phyloP scores from a whole-genome alignment of 2,113 vertebrate species.

The Nibea coibor region DNA sequence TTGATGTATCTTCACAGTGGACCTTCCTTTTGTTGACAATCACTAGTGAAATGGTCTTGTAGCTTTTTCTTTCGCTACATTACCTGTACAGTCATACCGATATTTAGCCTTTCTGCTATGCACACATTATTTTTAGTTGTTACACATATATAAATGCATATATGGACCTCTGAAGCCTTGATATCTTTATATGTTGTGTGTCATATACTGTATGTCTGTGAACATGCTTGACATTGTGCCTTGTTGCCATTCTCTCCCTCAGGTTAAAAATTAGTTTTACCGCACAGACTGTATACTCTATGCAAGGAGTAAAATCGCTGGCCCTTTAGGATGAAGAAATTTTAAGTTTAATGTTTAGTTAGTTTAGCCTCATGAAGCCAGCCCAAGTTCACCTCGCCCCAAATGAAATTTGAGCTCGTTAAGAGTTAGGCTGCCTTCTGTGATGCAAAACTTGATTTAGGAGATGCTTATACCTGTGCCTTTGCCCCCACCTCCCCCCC shows the following conservation, averaged over 20 bases:
- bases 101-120: constrained; percentile 45
- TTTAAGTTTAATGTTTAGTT: constrained; percentile 40
- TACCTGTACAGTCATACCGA: constrained; percentile 28
- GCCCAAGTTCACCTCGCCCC: constrained; percentile 23
- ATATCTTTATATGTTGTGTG: constrained; percentile 53
- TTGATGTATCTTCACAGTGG: constrained; percentile 34
- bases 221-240: constrained; percentile 65
- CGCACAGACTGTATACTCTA: constrained; percentile 58
- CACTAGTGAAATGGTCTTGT: constrained; percentile 52
- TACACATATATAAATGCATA: constrained; percentile 41
- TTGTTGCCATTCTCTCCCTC: constrained; percentile 76
- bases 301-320: constrained; percentile 57
- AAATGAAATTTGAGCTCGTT: constrained; percentile 10
- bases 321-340: constrained; percentile 50
- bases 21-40: constrained; percentile 71
- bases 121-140: constrained; percentile 53
- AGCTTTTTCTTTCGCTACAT: constrained; percentile 39
- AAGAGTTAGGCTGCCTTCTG: constrained; percentile 1
- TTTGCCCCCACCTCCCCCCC: constrained; percentile 40
- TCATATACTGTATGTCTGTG: constrained; percentile 59
- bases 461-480: constrained; percentile 48
- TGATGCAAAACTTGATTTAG: constrained; percentile 16
- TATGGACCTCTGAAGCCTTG: constrained; percentile 62
- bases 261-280: constrained; percentile 66
- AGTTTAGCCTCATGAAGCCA: constrained; percentile 6